Conservation (phyloP, 2,113 vertebrate genomes). For the Aegotheles bennettii region DNA sequence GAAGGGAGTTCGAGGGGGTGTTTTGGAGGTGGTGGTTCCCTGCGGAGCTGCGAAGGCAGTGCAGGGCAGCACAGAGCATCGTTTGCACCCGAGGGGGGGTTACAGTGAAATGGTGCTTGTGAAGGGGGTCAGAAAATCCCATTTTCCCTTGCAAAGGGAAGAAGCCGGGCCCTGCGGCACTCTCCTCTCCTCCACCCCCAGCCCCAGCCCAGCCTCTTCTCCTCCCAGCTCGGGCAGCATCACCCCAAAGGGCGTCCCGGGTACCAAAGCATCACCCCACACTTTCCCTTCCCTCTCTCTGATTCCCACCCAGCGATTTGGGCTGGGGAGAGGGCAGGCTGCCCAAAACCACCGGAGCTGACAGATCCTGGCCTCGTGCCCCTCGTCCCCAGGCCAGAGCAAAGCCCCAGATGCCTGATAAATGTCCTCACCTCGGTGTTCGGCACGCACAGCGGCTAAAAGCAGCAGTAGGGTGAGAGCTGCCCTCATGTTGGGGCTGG, state of each 20-base stretch:
- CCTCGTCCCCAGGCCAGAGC: not conserved
- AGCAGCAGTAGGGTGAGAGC: constrained; percentile 39
- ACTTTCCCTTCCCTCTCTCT: not conserved
- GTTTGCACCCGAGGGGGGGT: rapidly evolving
- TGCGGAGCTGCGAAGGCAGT: not conserved
- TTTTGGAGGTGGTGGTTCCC: not conserved
- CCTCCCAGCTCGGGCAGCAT: not conserved
- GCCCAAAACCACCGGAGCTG: rapidly evolving
- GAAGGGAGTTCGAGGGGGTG: rapidly evolving
- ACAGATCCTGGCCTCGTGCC: rapidly evolving
- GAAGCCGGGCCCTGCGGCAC: rapidly evolving
- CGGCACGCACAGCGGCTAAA: rapidly evolving
- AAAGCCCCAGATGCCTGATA: rapidly evolving
- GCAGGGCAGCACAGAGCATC: rapidly evolving
- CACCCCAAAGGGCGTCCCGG: not conserved
- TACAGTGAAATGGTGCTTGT: not conserved
- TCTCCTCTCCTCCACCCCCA: rapidly evolving
- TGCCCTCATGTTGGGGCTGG: constrained; percentile 38
- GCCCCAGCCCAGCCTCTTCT: not conserved
- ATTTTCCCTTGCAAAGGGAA: not conserved
- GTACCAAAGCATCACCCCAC: not conserved
- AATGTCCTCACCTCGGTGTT: not conserved
- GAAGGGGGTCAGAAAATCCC: not conserved
- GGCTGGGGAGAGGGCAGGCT: not conserved
- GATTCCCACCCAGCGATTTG: rapidly evolving